Evolutionary conservation across 2,797 vertebrate species (phyloP), one percentile per base, ranked within the genome.

Genomic region (Smutsia gigantea): DNA sequence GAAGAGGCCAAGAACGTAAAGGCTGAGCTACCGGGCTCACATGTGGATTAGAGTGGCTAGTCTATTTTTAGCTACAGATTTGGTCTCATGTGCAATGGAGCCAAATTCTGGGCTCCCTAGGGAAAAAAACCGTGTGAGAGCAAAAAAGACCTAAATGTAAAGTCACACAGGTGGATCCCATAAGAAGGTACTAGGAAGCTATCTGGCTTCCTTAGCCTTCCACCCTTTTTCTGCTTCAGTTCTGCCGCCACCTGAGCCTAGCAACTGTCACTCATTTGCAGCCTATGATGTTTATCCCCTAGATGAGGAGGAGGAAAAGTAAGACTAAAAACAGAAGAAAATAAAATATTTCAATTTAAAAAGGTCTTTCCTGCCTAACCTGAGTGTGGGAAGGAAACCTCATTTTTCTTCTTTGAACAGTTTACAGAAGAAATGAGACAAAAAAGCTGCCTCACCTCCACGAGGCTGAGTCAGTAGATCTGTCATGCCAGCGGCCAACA

Each of bases 271-370:
- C 34, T 87, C 72, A 79, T 29, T 61, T 68, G 19, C 25, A 46
- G 61, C 27, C 57, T 82, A 37, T 31, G 15, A 81, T 46, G 69
- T 57, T 79, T 51, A 79, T 17, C n/a, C 25, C 23, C 71, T 81
- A 55, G 34, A 18, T 13, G 27, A 37, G 46, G 83, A 23, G 19
- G 12, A 85, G 6, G 74, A 87, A 93, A 86, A 64, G 64, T 25
- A 93, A 95, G 25, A 29, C 5, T 78, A 81, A 94, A 92, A 93
- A 64, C 4, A 55, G 74, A 81, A 72, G 23, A 91, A 95, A 95
- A 66, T 5, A 61, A 64, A 87, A 75, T 46, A 34, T 53, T 95
- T 49, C 29, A 15, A 87, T 71, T 94, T 90, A 77, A 95, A 89
- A 81, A 93, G 61, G 25, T 23, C 57, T 84, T 89, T 92, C 87